These are phyloP conservation scores for Muscicapa comitata DNA, from an alignment of 2,797 vertebrate genomes.

Conservation along the genomic window DNA sequence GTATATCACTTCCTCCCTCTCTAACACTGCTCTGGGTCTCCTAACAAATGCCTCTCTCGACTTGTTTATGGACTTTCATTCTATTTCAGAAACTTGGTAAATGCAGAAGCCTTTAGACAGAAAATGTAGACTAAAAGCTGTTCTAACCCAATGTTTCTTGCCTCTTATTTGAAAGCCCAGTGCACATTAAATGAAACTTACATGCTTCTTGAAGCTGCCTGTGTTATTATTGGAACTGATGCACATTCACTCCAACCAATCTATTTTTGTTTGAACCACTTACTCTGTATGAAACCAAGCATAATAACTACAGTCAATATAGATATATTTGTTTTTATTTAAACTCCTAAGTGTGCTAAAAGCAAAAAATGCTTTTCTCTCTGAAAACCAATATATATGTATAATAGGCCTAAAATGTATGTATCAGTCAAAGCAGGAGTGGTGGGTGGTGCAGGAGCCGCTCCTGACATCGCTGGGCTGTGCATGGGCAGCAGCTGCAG, in stretches of 20 bases:
- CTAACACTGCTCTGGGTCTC: not conserved
- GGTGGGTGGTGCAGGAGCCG: not conserved
- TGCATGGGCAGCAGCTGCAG: not conserved
- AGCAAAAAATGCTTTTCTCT: constrained; percentile 59
- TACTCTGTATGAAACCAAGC: constrained; percentile 69
- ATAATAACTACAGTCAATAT: constrained; percentile 70
- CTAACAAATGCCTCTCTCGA: not conserved
- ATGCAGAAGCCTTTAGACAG: constrained; percentile 52
- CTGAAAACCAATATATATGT: constrained; percentile 55
- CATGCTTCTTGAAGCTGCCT: constrained; percentile 35
- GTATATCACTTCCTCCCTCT: not conserved
- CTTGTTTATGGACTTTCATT: constrained; percentile 28
- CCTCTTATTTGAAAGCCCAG: constrained; percentile 44
- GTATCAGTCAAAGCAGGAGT: constrained; percentile 14
- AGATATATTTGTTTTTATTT: constrained; percentile 77
- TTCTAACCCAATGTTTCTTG: constrained; percentile 13
- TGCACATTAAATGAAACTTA: constrained; percentile 62
- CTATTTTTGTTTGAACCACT: constrained; percentile 78
- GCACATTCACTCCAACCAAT: constrained; percentile 68
- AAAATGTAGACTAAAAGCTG: constrained; percentile 63
- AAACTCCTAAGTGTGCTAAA: constrained; percentile 72
- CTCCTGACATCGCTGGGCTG: too few relatives aligned
- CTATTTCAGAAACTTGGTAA: constrained; percentile 60
- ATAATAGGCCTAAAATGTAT: constrained; percentile 39
- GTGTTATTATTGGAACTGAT: constrained; percentile 71